phyloP scores from a whole-genome alignment of 2,888 invertebrate species.

The Nebria brevicollis region DNA sequence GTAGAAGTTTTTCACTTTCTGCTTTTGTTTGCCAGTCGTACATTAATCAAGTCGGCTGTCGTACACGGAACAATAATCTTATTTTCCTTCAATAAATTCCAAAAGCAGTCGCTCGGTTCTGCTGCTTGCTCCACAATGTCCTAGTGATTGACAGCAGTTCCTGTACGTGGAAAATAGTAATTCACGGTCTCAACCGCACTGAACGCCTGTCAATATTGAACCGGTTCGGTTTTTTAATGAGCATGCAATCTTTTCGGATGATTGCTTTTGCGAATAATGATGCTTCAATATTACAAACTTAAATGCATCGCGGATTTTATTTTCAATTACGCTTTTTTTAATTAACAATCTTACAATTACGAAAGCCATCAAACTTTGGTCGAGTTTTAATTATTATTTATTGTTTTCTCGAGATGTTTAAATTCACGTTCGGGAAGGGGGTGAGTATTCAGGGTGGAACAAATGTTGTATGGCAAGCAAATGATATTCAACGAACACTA shows the following conservation, averaged over 20 bases:
- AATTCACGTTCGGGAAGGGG: neutral
- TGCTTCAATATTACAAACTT: neutral
- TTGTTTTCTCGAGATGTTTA: neutral
- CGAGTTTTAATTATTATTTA: neutral
- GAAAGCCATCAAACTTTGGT: neutral
- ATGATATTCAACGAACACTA: neutral
- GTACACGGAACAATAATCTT: conserved; percentile 9
- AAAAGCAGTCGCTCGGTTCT: neutral
- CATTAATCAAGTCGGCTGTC: neutral
- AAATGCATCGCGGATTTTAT: neutral
- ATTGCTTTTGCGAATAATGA: neutral
- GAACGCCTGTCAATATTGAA: neutral
- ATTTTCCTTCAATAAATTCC: conserved; percentile 14
- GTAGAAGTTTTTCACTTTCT: neutral
- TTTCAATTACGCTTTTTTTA: neutral
- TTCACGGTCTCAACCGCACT: neutral
- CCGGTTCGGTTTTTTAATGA: neutral
- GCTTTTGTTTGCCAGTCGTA: conserved; percentile 5
- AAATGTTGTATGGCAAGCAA: neutral
- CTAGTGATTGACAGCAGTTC: neutral
- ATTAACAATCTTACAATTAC: neutral
- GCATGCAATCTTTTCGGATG: neutral
- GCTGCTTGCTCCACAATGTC: neutral
- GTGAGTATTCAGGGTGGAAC: neutral
- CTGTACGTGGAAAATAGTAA: conserved; percentile 3